Base-by-base conservation (phyloP, 2,888 invertebrate species). In the Parnassius smintheus region DNA sequence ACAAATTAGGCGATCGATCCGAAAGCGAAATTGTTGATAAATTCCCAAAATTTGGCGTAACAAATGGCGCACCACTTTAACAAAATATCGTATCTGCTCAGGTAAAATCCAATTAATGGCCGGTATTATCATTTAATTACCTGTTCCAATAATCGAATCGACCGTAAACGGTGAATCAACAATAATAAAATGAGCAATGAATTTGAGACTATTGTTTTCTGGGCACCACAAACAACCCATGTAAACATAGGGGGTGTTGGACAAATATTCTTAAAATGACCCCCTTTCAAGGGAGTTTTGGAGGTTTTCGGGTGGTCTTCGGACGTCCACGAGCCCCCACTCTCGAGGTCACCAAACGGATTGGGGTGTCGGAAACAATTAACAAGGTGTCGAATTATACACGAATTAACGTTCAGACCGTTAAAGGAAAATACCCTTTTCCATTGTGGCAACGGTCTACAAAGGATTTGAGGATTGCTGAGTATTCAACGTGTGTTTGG, bases 301-400 rank as follows among this genome's bases (percentile, higher is more conserved):
- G 79, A 75, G 80, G 82, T 74, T 74, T 61, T 70, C 68, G 76
- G 78, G 79, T 75, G 81, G 77, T 80, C 81, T 78, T 79, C 75
- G 75, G 76, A 75, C 82, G 86, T 79, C 85, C 84, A 78, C 78
- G 80, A 77, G 80, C 80, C 80, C 78, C 74, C 78, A 74, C 77
- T 76, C 71, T 74, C 78, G 83, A 87, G 91, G 91, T 89, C 90
- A 86, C 89, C 89, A 89, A 85, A 88, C 86, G 84, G 85, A 85
- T 86, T 79, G 80, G 83, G 85, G 88, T 83, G 87, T 86, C 82
- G 85, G 82, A 91, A 91, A 91, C 91, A 91, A 91, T 91, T 91
- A 91, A 91, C 91, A 87, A 91, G 91, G 91, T 91, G 91, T 91
- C 91, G 91, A 91, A 91, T 91, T 91, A 91, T 88, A 91, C 88